Base-by-base conservation (phyloP, 1,140 invertebrate genomes). In the Tachypleus tridentatus region DNA sequence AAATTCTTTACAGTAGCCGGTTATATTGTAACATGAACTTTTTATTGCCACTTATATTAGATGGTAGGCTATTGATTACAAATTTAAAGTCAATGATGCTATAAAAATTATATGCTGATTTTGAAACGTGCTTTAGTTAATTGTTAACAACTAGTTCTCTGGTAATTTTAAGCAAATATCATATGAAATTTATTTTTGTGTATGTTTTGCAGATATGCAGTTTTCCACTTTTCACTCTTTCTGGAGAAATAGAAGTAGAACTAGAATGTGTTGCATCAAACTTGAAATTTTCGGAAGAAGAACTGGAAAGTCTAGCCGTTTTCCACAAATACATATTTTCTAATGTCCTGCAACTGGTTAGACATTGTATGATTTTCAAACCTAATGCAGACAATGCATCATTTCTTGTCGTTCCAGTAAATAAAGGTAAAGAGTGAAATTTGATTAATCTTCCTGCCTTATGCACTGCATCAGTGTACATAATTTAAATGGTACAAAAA, bases 221-320 rank as follows among this genome's bases (percentile, higher is more conserved):
- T 59, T 99, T 99, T 81, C 95, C 97, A 0, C 93, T 98, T 72
- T 99, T 97, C 77, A 98, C 96, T 0, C 81, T 96, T 66, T 98
- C 94, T 52, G 97, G 97, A 0, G 95, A 99, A 81, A 94, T 98
- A 5, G 83, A 86, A 64, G 88, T 96, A 10, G 71, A 78, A 10
- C 74, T 95, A 49, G 80, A 85, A 67, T 74, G 85, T 75, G 60
- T 80, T 77, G 68, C 79, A 48, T 70, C 72, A 4, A 78, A 80
- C 4, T 73, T 91, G 4, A 71, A 79, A 11, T 73, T 94, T 48
- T 83, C 78, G 47, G 76, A 83, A 47, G 75, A 80, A 4, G 82
- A 93, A 74, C 79, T 91, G 51, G 76, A 82, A 58, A 82, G 85
- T 72, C 82, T 95, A 58, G 82, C 84, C 49, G 82, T 82, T 57